Evolutionary conservation across 2,888 invertebrate genomes (phyloP).

Genomic region (Neoitamus cyanurus): DNA sequence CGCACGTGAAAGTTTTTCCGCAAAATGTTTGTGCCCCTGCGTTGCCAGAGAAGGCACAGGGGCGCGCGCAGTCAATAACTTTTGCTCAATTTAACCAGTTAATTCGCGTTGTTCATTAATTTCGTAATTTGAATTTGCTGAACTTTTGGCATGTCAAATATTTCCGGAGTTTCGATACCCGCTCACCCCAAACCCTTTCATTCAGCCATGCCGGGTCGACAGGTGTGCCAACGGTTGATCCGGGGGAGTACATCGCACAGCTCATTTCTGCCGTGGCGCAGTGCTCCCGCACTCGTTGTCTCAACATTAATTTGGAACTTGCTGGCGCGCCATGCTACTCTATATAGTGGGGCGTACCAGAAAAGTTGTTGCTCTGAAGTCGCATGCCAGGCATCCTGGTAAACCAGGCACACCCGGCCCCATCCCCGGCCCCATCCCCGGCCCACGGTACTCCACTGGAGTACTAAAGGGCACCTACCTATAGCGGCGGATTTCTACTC

Average conservation of each 20-base stretch:
- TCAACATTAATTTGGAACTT: not conserved
- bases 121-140: not conserved
- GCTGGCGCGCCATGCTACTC: not conserved
- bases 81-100: slow-evolving; percentile 21
- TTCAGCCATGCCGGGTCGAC: not conserved
- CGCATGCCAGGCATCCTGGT: not conserved
- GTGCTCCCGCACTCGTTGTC: not conserved
- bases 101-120: not conserved
- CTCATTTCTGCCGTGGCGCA: not conserved
- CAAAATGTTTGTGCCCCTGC: not conserved
- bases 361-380: not conserved
- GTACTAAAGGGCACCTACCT: not conserved
- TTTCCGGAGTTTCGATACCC: not conserved
- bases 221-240: not conserved
- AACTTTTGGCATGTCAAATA: not conserved
- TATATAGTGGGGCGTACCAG: not conserved
- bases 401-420: not conserved
- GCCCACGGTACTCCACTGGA: not conserved
- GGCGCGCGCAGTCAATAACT: not conserved
- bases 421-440: no score
- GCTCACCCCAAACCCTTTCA: not conserved
- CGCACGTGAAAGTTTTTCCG: not conserved
- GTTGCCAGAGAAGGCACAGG: not conserved
- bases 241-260: not conserved
- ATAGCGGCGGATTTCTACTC: not conserved